These are phyloP conservation scores for Nomia melanderi DNA, from an alignment of 1,140 invertebrate genomes.

Conservation along the genomic window DNA sequence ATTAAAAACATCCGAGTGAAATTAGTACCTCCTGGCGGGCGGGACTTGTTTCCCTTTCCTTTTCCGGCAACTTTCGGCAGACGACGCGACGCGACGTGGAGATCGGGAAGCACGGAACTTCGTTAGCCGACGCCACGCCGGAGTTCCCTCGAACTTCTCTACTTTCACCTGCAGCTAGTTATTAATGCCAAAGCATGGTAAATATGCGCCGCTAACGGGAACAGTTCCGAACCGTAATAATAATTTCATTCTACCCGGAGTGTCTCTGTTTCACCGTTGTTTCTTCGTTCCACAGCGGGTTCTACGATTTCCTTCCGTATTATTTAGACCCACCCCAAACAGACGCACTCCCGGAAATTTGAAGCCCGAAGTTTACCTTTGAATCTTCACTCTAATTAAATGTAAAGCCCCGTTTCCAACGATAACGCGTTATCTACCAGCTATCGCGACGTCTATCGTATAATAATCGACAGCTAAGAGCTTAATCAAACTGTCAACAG, in stretches of 20 bases:
- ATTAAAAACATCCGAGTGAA: conserved; percentile 1
- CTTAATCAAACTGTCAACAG: too few relatives aligned
- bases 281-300: neutral
- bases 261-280: neutral
- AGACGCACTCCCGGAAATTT: too few relatives aligned
- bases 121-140: neutral
- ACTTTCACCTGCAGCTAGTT: conserved; percentile 6
- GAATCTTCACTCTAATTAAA: too few relatives aligned
- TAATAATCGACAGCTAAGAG: too few relatives aligned
- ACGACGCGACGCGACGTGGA: neutral
- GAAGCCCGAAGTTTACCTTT: too few relatives aligned
- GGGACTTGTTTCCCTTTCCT: neutral
- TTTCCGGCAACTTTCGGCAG: neutral
- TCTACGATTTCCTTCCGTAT: too few relatives aligned
- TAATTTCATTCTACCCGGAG: neutral
- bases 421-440: too few relatives aligned
- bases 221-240: conserved; percentile 3
- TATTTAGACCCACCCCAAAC: too few relatives aligned
- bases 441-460: too few relatives aligned
- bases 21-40: neutral
- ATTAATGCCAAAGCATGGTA: neutral
- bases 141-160: neutral
- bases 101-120: neutral
- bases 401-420: too few relatives aligned
- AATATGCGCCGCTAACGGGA: conserved; percentile 5